Evolutionary conservation across 1,140 invertebrate genomes (phyloP), one percentile per base, ranked within the genome.

Genomic region (Monomorium pharaonis): DNA sequence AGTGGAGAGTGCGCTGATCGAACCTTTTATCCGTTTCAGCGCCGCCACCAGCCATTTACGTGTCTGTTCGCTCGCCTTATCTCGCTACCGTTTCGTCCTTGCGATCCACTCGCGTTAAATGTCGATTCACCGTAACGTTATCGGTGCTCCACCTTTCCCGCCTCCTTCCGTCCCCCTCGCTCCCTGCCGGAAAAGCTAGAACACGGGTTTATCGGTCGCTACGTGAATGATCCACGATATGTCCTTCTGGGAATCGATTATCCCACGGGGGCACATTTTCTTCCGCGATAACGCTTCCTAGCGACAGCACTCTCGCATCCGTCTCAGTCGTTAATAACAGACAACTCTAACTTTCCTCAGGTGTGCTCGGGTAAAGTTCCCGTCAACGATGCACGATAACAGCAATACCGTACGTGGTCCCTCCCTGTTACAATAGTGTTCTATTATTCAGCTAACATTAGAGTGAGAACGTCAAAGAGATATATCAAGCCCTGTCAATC

Each of bases 21-120:
- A 90, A 90, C 86, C 89, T 90, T 90, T 90, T 90, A 90, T 90
- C 89, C 88, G 85, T 78, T 86, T 65, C 88, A 74, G 42, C 63
- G 42, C 47, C 65, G 58, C 76, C 58, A 27, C 54, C 54, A 76
- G 65, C 88, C 88, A 89, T 89, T 89, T 89, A 89, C 76, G 88
- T 89, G 85, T 70, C 84, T 67, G 72, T 54, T 74, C 54, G 62
- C 83, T 49, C 76, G 42, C 88, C 88, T 90, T 90, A 89, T 90
- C 89, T 90, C 51, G 72, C 67, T n/a, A 62, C 47, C 77, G 88
- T 83, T 47, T 85, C 88, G 85, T 72, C 62, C 85, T 83, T 75
- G 75, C 80, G 87, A 84, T 85, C 88, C 72, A 72, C 67, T 65
- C 88, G 70, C 87, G 88, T 89, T 89, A 89, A 90, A 89, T 76